Conservation (phyloP, 1,140 invertebrate species). For the Zophobas morio region DNA sequence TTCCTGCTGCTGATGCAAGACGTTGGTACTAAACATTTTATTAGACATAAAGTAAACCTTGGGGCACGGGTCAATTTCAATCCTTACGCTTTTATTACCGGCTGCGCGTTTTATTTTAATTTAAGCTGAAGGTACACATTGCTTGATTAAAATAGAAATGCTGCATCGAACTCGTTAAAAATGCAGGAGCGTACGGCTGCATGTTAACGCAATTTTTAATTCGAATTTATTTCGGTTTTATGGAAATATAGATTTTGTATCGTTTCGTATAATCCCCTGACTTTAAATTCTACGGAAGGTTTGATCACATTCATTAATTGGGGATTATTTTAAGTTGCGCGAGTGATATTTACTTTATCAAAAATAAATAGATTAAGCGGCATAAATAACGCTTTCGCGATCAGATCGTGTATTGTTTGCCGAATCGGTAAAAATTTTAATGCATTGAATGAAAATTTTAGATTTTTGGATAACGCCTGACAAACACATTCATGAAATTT, state of each 20-base stretch:
- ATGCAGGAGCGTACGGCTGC: neutral
- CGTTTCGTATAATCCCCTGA: slow-evolving; percentile 9
- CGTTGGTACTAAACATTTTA: slow-evolving; percentile 44
- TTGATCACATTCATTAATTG: slow-evolving; percentile 16
- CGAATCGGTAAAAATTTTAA: too few species aligned
- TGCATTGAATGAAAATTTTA: too few species aligned
- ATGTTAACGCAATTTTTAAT: slow-evolving; percentile 16
- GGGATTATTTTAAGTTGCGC: slow-evolving; percentile 29
- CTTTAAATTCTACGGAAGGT: slow-evolving; percentile 14
- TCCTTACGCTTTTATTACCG: slow-evolving; percentile 28
- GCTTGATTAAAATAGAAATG: slow-evolving; percentile 7
- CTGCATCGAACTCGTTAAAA: neutral
- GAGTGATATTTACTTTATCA: slow-evolving; percentile 35
- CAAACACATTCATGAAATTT: too few species aligned
- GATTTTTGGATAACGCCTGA: too few species aligned
- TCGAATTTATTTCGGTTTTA: slow-evolving; percentile 7
- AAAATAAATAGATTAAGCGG: slow-evolving; percentile 25
- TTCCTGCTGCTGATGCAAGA: slow-evolving; percentile 40
- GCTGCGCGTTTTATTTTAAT: slow-evolving; percentile 42
- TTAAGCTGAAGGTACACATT: slow-evolving; percentile 10
- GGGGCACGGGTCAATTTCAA: slow-evolving; percentile 45
- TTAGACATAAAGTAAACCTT: slow-evolving; percentile 45
- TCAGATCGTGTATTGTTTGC: too few species aligned
- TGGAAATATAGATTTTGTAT: neutral
- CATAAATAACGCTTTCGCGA: neutral